Percentiles rank a stretch among this genome's conserved stretches.
These are phyloP conservation scores for Acanthisitta chloris DNA, from an alignment of 2,113 vertebrate species.

Conservation along the genomic window DNA sequence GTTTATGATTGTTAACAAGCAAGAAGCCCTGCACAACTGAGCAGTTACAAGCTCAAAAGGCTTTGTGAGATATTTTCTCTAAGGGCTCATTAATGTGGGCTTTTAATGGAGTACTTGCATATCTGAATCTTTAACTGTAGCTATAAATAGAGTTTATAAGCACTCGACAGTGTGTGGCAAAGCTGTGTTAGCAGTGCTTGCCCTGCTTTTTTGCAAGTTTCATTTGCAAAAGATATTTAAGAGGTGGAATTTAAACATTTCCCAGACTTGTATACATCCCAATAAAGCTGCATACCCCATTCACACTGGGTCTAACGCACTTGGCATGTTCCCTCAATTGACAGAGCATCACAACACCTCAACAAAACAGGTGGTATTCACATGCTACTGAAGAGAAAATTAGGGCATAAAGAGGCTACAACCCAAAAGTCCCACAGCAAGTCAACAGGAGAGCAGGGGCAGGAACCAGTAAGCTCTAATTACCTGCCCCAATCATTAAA, in stretches of 20 bases:
- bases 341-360: not conserved
- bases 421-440: not conserved
- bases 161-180: slow-evolving; percentile 66
- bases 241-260: not conserved
- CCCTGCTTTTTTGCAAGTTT: slow-evolving; percentile 41
- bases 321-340: not conserved
- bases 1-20: slow-evolving; percentile 73
- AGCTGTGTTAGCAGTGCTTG: slow-evolving; percentile 50
- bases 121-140: slow-evolving; percentile 68
- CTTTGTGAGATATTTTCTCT: slow-evolving; percentile 70
- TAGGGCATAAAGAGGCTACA: not conserved
- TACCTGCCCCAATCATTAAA: not conserved
- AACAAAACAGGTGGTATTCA: not conserved
- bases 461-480: not conserved
- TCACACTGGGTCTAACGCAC: not conserved
- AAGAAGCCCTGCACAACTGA: slow-evolving; percentile 57
- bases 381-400: not conserved
- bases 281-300: not conserved
- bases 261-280: not conserved
- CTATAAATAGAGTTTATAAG: slow-evolving; percentile 73
- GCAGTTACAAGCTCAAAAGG: slow-evolving; percentile 69
- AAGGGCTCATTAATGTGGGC: slow-evolving; percentile 72
- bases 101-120: slow-evolving; percentile 69
- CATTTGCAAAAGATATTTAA: slow-evolving; percentile 13
- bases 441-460: not conserved